Conservation (phyloP, 1,140 invertebrate species). For the Theocolax elegans region DNA sequence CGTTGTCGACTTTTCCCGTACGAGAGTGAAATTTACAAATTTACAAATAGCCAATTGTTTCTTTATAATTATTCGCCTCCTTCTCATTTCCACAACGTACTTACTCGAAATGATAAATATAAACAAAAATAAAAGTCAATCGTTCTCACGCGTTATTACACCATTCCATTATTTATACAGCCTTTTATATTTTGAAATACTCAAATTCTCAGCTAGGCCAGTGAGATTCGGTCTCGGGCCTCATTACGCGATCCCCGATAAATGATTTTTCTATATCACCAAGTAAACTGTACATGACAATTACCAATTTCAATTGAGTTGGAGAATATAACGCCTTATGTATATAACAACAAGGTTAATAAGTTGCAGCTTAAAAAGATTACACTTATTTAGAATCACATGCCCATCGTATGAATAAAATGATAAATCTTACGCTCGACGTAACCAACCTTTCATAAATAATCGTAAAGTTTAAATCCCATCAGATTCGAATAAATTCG, state of each 20-base stretch:
- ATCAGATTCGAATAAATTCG: no score
- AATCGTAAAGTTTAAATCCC: no score
- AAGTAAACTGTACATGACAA: slow-evolving; percentile 36
- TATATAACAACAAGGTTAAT: slow-evolving; percentile 69
- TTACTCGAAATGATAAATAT: not conserved
- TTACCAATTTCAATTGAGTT: slow-evolving; percentile 26
- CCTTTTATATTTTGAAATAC: slow-evolving; percentile 29
- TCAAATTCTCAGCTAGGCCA: slow-evolving; percentile 52
- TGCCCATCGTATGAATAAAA: slow-evolving; percentile 45
- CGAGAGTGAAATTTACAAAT: slow-evolving; percentile 28
- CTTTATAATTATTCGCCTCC: slow-evolving; percentile 12
- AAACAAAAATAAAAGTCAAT: not conserved
- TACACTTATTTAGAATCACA: slow-evolving; percentile 65
- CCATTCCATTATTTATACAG: slow-evolving; percentile 1
- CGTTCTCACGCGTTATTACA: not conserved
- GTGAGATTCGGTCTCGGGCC: slow-evolving; percentile 51
- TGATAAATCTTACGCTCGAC: no score
- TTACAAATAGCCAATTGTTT: slow-evolving; percentile 13
- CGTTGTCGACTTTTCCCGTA: not conserved
- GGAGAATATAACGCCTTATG: slow-evolving; percentile 65
- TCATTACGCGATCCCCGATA: slow-evolving; percentile 1
- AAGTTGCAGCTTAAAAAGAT: slow-evolving; percentile 64
- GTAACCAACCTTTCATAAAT: no score
- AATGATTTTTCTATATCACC: slow-evolving; percentile 35
- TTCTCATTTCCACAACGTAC: not conserved